Evolutionary conservation across 1,140 invertebrate genomes (phyloP), one percentile per base, ranked within the genome.

Genomic region (Nasonia longicornis): DNA sequence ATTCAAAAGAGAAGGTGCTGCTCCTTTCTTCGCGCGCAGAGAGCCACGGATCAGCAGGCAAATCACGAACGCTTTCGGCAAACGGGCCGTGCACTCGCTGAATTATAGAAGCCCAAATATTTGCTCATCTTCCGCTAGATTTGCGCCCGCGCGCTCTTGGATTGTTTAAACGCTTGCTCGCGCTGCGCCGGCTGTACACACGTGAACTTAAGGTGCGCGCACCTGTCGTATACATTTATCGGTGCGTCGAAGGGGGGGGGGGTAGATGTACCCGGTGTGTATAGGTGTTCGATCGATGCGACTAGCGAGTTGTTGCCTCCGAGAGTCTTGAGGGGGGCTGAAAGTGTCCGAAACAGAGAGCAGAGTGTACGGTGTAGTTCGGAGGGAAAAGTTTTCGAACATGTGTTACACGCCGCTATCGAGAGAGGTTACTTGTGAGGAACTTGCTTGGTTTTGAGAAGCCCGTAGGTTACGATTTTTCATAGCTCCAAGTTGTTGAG

Each of bases 71-170:
- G 35, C 31, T 38, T 78, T 58, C 26, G 45, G 67, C 48, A 71
- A 77, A 77, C 64, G 29, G 8, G 67, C 16, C 45, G 35, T 38
- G 79, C 63, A 69, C 48, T 69, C 29, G 66, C 16, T 76, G 35
- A 76, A 80, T 80, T 80, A 80, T 80, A 76, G 72, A 81, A 63
- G 73, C 31, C 29, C 31, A 81, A 81, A 81, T 63, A 76, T 81
- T 81, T 81, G 45, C 48, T 58, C 52, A 70, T 52, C 79, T 81
- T 81, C 64, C 73, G 72, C 12, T 64, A 76, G 66, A 81, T 69
- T 76, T 81, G 79, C 66, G 29, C 73, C 26, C 42, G 64, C 31
- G 52, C 52, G 52, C 16, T 58, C 52, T 75, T 48, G 67, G 58
- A 63, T 63, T 81, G 22, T 74, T 80, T 74, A 74, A 77, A n/a